Conservation (phyloP, 2,113 vertebrate species). For the Tyrannus savana region DNA sequence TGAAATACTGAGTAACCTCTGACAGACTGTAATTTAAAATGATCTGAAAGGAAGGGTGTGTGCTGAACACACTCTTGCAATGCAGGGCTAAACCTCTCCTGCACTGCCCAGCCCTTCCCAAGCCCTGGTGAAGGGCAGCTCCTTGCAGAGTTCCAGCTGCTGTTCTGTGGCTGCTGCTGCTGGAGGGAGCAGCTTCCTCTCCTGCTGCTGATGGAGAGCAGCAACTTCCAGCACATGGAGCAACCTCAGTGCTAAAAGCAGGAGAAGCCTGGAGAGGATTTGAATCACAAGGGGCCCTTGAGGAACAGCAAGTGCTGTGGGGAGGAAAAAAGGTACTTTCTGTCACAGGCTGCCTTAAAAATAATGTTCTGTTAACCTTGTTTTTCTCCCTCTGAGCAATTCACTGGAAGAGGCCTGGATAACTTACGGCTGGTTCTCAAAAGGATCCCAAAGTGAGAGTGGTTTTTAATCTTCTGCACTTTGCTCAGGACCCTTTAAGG, state of each 20-base stretch:
- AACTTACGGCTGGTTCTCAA: background rate
- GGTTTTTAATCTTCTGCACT: background rate
- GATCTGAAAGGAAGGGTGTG: background rate
- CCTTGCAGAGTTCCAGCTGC: background rate
- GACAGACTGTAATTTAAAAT: background rate
- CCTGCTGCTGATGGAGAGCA: conserved; percentile 11
- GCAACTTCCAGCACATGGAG: background rate
- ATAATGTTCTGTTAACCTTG: background rate
- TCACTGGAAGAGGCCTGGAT: background rate
- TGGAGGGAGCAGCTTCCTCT: background rate
- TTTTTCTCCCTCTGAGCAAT: background rate
- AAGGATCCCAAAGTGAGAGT: background rate
- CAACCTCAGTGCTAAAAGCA: background rate
- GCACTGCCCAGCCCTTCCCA: background rate
- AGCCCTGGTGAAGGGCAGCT: background rate
- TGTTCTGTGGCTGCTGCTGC: background rate
- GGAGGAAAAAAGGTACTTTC: background rate
- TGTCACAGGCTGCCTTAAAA: background rate
- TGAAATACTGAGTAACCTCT: conserved; percentile 1
- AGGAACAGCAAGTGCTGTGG: background rate
- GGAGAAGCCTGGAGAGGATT: background rate
- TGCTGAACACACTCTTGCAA: background rate
- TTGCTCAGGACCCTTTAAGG: background rate
- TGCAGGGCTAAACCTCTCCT: background rate
- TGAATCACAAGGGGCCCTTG: background rate